phyloP scores from a whole-genome alignment of 2,797 vertebrate species.

The Pseudochromis fuscus region DNA sequence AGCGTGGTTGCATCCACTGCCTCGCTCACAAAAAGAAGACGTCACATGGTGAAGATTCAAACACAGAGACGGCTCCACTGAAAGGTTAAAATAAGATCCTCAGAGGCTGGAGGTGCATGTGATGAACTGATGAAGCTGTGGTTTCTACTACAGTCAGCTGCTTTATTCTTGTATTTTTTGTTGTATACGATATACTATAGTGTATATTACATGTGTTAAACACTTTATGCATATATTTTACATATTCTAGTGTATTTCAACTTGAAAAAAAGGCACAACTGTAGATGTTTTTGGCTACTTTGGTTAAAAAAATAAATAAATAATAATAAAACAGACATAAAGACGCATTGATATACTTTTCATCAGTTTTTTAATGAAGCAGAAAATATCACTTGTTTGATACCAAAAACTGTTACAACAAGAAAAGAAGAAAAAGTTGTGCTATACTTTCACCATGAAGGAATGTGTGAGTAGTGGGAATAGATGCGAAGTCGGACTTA shows the following conservation, averaged over 20 bases:
- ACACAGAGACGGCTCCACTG: slow-evolving; percentile 9
- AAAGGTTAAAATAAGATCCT: slow-evolving; percentile 26
- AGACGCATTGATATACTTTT: neutral
- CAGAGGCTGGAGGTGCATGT: neutral
- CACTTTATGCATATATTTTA: neutral
- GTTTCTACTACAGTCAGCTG: neutral
- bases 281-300: neutral
- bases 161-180: too few species aligned
- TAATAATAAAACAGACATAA: neutral
- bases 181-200: neutral
- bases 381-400: slow-evolving; percentile 70
- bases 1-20: slow-evolving; percentile 58
- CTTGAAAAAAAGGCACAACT: neutral
- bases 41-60: neutral
- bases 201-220: neutral
- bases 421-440: slow-evolving; percentile 70
- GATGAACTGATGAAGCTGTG: neutral
- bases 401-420: slow-evolving; percentile 72
- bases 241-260: neutral
- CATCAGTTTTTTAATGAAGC: slow-evolving; percentile 72
- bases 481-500: slow-evolving; percentile 20
- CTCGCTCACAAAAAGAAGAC: slow-evolving; percentile 22
- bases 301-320: slow-evolving; percentile 3
- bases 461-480: slow-evolving; percentile 58
- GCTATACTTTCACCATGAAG: slow-evolving; percentile 63